Percentiles rank a stretch among this genome's conserved stretches.
Conservation (phyloP, 2,797 vertebrate species). For the Acrocephalus scirpaceus region DNA sequence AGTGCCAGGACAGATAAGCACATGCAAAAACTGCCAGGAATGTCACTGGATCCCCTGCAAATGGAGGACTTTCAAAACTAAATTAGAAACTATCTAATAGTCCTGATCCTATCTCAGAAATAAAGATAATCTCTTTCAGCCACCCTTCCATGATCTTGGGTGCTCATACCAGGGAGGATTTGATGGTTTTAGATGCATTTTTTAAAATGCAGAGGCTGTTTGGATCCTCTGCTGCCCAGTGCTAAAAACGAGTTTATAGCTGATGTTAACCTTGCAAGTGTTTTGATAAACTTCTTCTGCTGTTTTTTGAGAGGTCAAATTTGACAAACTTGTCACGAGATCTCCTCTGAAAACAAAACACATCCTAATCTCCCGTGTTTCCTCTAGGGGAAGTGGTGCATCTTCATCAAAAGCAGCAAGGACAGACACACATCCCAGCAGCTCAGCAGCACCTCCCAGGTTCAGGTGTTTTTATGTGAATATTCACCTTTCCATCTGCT, state of each 20-base stretch:
- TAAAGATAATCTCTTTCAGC: background rate
- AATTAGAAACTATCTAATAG: background rate
- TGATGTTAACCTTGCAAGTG: background rate
- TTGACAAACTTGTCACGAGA: background rate
- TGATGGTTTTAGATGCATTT: background rate
- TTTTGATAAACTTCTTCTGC: background rate
- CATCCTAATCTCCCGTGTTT: background rate
- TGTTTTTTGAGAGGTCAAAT: background rate
- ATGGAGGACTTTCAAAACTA: background rate
- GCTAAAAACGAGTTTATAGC: background rate
- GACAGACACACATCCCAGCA: background rate
- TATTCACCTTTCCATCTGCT: background rate
- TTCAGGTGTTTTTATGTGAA: background rate
- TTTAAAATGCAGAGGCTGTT: background rate
- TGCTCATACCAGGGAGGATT: background rate
- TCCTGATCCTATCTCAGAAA: background rate
- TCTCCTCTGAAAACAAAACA: background rate
- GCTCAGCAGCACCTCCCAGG: background rate
- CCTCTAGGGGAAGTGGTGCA: background rate
- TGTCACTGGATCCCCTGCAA: accelerated
- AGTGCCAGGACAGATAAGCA: background rate
- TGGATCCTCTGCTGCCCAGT: background rate
- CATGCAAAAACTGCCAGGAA: background rate
- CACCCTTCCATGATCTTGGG: background rate
- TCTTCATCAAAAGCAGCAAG: background rate